phyloP scores from a whole-genome alignment of 2,888 invertebrate genomes.

The Nomada hirtipes region DNA sequence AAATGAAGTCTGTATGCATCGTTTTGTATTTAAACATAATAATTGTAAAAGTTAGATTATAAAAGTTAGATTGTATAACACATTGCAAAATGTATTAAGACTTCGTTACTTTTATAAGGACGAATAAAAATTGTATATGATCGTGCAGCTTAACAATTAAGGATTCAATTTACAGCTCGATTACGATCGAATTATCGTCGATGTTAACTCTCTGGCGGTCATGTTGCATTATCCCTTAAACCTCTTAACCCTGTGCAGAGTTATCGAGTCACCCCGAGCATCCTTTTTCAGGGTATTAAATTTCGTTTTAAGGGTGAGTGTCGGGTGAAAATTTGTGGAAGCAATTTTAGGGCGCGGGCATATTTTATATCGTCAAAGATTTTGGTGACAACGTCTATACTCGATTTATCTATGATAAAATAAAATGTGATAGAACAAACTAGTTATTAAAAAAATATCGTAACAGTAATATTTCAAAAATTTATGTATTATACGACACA shows the following conservation, averaged over 20 bases:
- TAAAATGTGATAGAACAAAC: neutral
- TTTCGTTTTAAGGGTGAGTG: constrained; percentile 27
- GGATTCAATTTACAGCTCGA: constrained; percentile 25
- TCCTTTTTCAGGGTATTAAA: constrained; percentile 17
- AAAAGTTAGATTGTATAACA: too few species aligned
- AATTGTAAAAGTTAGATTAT: too few species aligned
- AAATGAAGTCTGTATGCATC: neutral
- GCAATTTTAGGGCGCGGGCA: neutral
- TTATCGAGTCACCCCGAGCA: constrained; percentile 29
- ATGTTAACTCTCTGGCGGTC: constrained; percentile 38
- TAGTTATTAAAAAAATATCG: neutral
- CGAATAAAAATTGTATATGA: too few species aligned
- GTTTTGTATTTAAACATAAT: too few species aligned
- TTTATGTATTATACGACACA: too few species aligned
- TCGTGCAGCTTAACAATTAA: neutral
- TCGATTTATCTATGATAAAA: neutral
- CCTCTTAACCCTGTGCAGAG: constrained; percentile 31
- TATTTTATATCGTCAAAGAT: neutral
- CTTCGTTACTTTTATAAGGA: too few species aligned
- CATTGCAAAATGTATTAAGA: too few species aligned
- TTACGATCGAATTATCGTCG: constrained; percentile 42
- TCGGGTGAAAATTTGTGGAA: constrained; percentile 20
- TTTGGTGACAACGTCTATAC: neutral
- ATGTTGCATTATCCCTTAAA: constrained; percentile 44
- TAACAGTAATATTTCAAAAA: too few species aligned